Conservation (phyloP, 1,140 invertebrate genomes). For the Macrobrachium nipponense region DNA sequence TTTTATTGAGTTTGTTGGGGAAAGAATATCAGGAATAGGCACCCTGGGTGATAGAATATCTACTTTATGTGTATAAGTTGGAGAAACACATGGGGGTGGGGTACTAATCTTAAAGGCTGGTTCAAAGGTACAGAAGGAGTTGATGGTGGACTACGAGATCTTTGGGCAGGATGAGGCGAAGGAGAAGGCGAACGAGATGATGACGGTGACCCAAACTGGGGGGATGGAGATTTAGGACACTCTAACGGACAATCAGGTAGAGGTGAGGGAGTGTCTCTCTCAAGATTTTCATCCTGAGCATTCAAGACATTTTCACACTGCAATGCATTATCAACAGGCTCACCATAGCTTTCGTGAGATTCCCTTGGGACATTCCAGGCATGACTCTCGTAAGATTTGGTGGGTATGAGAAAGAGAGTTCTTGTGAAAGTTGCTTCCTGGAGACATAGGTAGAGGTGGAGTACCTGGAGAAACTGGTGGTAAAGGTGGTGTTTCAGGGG, state of each 20-base stretch:
- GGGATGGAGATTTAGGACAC: slow-evolving; percentile 63
- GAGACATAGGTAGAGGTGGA: slow-evolving; percentile 26
- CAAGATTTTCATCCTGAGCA: slow-evolving; percentile 18
- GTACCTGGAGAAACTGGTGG: slow-evolving; percentile 11
- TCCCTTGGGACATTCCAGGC: slow-evolving; percentile 16
- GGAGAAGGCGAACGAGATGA: slow-evolving; percentile 63
- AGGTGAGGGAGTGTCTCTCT: slow-evolving; percentile 61
- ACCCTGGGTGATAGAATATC: slow-evolving; percentile 31
- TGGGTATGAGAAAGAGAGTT: slow-evolving; percentile 12
- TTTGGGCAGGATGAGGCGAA: slow-evolving; percentile 21
- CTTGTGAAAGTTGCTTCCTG: not conserved
- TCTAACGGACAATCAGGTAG: slow-evolving; percentile 59
- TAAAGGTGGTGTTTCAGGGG: slow-evolving; percentile 18
- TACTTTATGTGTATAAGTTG: slow-evolving; percentile 12
- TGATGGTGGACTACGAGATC: slow-evolving; percentile 22
- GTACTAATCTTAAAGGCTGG: slow-evolving; percentile 17
- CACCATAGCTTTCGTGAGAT: slow-evolving; percentile 30
- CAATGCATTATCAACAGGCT: slow-evolving; percentile 30
- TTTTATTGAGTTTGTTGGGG: slow-evolving; percentile 46
- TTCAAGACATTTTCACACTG: slow-evolving; percentile 1
- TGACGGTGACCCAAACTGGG: slow-evolving; percentile 63
- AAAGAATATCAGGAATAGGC: slow-evolving; percentile 46
- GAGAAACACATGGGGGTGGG: slow-evolving; percentile 19
- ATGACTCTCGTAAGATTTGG: slow-evolving; percentile 14
- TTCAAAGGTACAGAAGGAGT: slow-evolving; percentile 1